These are phyloP conservation scores for Labrus mixtus DNA, from an alignment of 2,113 vertebrate species.

Conservation along the genomic window DNA sequence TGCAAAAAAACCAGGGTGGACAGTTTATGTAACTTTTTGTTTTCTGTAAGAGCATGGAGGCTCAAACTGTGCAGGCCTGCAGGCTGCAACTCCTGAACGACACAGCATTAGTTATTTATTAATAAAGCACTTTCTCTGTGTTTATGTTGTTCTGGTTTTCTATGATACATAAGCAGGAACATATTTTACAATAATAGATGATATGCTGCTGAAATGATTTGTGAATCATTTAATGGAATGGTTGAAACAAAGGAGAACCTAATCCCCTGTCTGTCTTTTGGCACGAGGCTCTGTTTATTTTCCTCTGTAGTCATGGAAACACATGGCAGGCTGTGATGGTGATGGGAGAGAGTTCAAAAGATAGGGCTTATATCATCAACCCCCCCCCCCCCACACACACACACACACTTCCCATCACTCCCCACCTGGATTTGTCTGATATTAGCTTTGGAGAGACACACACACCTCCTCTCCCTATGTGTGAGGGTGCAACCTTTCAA, in stretches of 20 bases:
- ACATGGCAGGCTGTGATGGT: slow-evolving; percentile 40
- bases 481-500: neutral
- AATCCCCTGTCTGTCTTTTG: slow-evolving; percentile 5
- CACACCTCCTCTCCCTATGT: neutral
- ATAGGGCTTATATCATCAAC: slow-evolving; percentile 26
- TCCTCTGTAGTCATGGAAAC: slow-evolving; percentile 28
- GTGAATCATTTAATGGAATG: neutral
- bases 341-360: slow-evolving; percentile 23
- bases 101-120: neutral
- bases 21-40: neutral
- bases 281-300: slow-evolving; percentile 22
- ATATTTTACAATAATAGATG: neutral
- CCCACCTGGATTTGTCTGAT: slow-evolving; percentile 6
- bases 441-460: slow-evolving; percentile 10
- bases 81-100: neutral
- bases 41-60: neutral
- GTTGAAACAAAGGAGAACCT: slow-evolving; percentile 15
- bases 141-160: too few relatives aligned
- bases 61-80: neutral
- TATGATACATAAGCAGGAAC: too few relatives aligned
- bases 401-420: too few relatives aligned
- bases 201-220: neutral
- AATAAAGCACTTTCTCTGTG: neutral
- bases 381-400: neutral
- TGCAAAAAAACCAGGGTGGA: neutral